Percentiles rank a stretch among this genome's conserved stretches.
Conservation (phyloP, 2,113 vertebrate genomes). For the Rhinopomastus cyanomelas region DNA sequence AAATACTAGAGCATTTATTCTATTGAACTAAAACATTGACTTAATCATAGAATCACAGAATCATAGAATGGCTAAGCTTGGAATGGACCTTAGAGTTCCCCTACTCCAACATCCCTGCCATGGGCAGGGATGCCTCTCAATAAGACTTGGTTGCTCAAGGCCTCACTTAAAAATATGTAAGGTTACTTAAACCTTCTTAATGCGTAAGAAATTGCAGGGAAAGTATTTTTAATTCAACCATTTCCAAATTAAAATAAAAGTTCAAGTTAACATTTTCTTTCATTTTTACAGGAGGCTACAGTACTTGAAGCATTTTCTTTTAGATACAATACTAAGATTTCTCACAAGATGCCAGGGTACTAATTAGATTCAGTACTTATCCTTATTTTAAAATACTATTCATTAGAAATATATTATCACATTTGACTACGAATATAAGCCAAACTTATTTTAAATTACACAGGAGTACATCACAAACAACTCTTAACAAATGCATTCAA, state of each 20-base stretch:
- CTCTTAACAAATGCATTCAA: not conserved
- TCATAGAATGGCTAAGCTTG: too few species aligned
- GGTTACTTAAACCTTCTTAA: not conserved
- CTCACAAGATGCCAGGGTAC: not conserved
- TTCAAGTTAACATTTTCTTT: not conserved
- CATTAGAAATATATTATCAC: not conserved
- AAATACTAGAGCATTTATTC: not conserved
- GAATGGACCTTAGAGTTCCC: too few species aligned
- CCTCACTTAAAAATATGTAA: not conserved
- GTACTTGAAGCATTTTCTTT: not conserved
- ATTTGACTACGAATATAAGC: not conserved
- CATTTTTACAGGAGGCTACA: not conserved
- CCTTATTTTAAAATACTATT: not conserved
- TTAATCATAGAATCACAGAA: too few species aligned
- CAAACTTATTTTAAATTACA: not conserved
- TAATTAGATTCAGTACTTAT: not conserved
- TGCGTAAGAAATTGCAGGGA: not conserved
- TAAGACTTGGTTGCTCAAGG: too few species aligned
- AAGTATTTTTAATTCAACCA: not conserved
- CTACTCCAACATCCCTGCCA: too few species aligned
- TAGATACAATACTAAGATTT: not conserved
- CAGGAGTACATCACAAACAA: not conserved
- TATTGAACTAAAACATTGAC: not conserved
- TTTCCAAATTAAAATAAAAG: not conserved
- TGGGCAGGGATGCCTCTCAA: too few species aligned